A percentile compares a stretch with the other conserved stretches of the same genome.
Evolutionary conservation across 2,797 vertebrate genomes (phyloP).

Genomic region (Gymnocypris eckloni): DNA sequence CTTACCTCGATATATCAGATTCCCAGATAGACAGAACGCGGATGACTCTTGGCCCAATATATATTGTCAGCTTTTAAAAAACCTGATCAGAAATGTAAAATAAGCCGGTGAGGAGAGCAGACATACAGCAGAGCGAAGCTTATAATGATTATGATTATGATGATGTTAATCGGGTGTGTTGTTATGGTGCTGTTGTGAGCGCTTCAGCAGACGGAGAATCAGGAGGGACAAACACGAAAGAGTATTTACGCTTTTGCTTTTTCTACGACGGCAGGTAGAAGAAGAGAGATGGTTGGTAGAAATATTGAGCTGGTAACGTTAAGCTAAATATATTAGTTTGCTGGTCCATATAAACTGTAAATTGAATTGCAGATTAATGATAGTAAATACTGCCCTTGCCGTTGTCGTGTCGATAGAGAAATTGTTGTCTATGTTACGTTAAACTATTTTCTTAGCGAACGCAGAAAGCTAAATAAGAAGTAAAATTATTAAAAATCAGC

Average conservation of each 20-base stretch:
- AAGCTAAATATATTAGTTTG: background rate
- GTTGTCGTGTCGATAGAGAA: background rate
- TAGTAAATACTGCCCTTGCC: background rate
- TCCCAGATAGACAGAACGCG: background rate
- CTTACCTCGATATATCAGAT: slow-evolving; percentile 33
- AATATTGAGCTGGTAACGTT: background rate
- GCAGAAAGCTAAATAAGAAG: background rate
- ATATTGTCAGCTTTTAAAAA: background rate
- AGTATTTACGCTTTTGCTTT: slow-evolving; percentile 40
- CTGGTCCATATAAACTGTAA: background rate
- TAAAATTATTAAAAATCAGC: background rate
- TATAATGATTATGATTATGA: background rate
- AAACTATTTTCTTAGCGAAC: background rate
- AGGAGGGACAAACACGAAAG: slow-evolving; percentile 32
- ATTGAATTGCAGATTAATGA: background rate
- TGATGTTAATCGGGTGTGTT: slow-evolving; percentile 10
- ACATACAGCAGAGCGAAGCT: background rate
- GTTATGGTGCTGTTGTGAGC: slow-evolving; percentile 50
- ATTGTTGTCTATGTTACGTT: background rate
- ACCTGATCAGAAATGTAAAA: background rate
- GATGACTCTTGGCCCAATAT: background rate
- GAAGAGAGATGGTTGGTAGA: background rate
- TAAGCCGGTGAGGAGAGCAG: background rate
- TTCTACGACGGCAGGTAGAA: background rate
- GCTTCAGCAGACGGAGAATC: slow-evolving; percentile 31